A percentile compares a stretch with the other conserved stretches of the same genome.
Evolutionary conservation across 2,113 vertebrate species (phyloP).

Genomic region (Microcebus jonahi): DNA sequence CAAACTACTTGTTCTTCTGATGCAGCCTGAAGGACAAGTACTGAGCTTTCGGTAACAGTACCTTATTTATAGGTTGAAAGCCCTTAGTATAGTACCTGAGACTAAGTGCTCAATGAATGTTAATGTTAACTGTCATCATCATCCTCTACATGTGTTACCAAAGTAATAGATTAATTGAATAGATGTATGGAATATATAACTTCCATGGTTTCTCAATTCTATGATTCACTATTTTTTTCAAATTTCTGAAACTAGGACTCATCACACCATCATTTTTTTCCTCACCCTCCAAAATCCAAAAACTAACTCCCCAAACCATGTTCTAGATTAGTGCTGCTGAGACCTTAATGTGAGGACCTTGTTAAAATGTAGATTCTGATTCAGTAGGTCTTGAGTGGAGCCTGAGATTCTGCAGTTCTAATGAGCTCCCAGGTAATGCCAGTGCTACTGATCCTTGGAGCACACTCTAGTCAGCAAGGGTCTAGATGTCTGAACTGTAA

Average conservation of each 20-base stretch:
- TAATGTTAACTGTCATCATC: not conserved
- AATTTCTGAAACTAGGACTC: constrained; percentile 17
- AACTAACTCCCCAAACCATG: not conserved
- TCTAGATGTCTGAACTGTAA: not conserved
- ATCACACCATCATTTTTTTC: not conserved
- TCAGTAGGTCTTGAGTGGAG: not conserved
- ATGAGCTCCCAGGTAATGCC: not conserved
- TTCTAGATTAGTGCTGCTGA: not conserved
- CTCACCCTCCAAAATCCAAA: not conserved
- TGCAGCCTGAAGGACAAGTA: too few relatives aligned
- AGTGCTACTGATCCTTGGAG: not conserved
- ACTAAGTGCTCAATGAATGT: not conserved
- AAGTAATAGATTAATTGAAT: not conserved
- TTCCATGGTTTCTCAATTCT: not conserved
- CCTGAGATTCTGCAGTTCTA: not conserved
- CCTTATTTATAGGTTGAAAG: not conserved
- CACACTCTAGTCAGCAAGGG: not conserved
- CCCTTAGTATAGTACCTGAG: not conserved
- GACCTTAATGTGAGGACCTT: not conserved
- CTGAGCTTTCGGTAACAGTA: too few relatives aligned
- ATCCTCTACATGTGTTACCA: not conserved
- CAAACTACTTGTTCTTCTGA: too few relatives aligned
- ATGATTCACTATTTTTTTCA: not conserved
- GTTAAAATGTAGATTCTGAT: not conserved
- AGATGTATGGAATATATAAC: not conserved